Conservation (phyloP, 2,888 invertebrate species). For the Drosophila buzzatii region DNA sequence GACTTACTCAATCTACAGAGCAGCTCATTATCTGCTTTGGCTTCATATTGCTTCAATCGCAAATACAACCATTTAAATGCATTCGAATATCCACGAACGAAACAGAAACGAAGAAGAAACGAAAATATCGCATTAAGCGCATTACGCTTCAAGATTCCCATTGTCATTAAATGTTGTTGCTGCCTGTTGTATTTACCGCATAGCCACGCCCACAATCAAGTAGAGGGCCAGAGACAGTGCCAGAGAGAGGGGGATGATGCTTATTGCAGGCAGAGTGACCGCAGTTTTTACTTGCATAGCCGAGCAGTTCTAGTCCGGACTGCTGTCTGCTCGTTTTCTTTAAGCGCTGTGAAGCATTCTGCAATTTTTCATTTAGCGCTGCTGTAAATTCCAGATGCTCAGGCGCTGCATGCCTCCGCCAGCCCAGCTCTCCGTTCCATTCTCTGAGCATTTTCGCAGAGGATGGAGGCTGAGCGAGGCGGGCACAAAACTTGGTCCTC, state of each 20-base stretch:
- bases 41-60: slow-evolving; percentile 26
- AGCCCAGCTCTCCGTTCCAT: slow-evolving; percentile 18
- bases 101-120: slow-evolving; percentile 2
- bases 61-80: slow-evolving; percentile 41
- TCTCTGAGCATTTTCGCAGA: slow-evolving; percentile 13
- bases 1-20: neutral
- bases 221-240: neutral
- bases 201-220: slow-evolving; percentile 35
- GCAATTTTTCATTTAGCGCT: slow-evolving; percentile 74
- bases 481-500: slow-evolving; percentile 74
- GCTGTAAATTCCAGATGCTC: slow-evolving; percentile 75
- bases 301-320: slow-evolving; percentile 14
- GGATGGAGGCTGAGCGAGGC: slow-evolving; percentile 15
- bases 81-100: slow-evolving; percentile 14
- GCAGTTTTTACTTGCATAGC: slow-evolving; percentile 38
- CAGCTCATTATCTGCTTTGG: neutral
- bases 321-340: slow-evolving; percentile 46
- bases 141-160: slow-evolving; percentile 55
- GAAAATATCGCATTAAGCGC: slow-evolving; percentile 50
- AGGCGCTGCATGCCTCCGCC: slow-evolving; percentile 32
- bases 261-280: slow-evolving; percentile 31
- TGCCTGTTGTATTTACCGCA: slow-evolving; percentile 43
- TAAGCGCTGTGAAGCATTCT: slow-evolving; percentile 58
- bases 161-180: slow-evolving; percentile 50
- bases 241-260: neutral